Conservation (phyloP, 2,113 vertebrate genomes). For the Glaucomys volans region DNA sequence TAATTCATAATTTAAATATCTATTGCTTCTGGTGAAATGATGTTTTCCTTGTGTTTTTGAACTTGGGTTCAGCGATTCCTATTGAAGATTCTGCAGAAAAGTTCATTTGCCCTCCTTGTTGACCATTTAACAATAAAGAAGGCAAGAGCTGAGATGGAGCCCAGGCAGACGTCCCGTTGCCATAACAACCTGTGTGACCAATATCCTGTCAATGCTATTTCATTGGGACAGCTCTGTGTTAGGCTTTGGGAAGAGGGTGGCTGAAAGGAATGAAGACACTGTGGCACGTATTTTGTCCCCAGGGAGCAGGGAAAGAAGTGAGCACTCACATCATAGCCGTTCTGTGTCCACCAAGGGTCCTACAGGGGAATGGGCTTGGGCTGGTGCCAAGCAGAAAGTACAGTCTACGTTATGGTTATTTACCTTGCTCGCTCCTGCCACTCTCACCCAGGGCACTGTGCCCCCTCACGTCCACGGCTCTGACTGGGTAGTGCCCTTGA, state of each 20-base stretch:
- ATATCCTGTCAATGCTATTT: not conserved
- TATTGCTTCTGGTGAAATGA: not conserved
- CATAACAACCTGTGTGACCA: not conserved
- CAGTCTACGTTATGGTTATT: accelerated
- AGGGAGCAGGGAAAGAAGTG: no score
- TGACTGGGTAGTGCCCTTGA: no score
- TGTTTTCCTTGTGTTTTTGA: not conserved
- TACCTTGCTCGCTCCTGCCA: not conserved
- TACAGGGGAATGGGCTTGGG: no score
- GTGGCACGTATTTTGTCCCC: no score
- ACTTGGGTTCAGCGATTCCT: not conserved
- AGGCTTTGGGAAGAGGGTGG: not conserved
- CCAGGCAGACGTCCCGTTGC: not conserved
- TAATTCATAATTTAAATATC: not conserved
- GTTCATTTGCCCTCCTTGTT: not conserved
- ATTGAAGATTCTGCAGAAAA: not conserved
- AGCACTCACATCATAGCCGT: no score
- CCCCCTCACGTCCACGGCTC: not conserved
- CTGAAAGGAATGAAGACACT: not conserved
- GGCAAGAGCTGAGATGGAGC: not conserved
- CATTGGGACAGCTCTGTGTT: not conserved
- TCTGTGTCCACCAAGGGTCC: not conserved
- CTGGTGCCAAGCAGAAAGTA: not conserved
- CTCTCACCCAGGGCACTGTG: no score
- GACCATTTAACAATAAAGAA: not conserved